Percentiles rank a stretch among this genome's conserved stretches.
Evolutionary conservation across 64 coral and sea anemone species (phyloP).

Genomic region (Anthopleura sola): DNA sequence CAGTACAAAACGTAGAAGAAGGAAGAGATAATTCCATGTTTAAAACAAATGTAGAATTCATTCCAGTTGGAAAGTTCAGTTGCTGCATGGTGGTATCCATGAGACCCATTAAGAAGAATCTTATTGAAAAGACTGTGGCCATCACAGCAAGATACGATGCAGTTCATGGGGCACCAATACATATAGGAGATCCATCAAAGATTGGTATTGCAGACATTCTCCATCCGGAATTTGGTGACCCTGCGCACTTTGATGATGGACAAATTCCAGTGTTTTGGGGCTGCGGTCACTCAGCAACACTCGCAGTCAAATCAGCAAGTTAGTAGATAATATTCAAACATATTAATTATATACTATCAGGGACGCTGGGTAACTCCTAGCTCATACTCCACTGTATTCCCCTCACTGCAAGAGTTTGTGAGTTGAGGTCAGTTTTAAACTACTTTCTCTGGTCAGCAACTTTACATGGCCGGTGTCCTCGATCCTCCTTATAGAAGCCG

Average conservation of each 20-base stretch:
- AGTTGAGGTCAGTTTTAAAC: too few species aligned
- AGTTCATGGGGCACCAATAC: slow-evolving; percentile 67
- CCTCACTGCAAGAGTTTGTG: too few species aligned
- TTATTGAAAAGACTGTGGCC: slow-evolving; percentile 38
- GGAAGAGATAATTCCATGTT: slow-evolving; percentile 48
- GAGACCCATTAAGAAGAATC: slow-evolving; percentile 39
- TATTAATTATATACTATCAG: too few species aligned
- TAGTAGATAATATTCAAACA: too few species aligned
- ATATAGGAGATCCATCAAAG: slow-evolving; percentile 56
- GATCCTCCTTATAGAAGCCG: too few species aligned
- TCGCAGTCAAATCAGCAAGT: slow-evolving; percentile 48
- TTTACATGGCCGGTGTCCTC: too few species aligned
- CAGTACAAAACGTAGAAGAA: slow-evolving; percentile 34
- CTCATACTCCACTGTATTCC: too few species aligned
- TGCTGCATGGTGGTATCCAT: slow-evolving; percentile 61
- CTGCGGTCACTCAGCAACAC: slow-evolving; percentile 40
- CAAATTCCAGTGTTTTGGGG: slow-evolving; percentile 67
- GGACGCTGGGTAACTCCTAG: too few species aligned
- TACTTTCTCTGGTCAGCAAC: too few species aligned
- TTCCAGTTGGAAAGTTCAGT: slow-evolving; percentile 33
- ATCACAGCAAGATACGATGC: slow-evolving; percentile 38
- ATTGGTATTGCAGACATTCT: slow-evolving; percentile 47
- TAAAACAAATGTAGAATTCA: slow-evolving; percentile 45
- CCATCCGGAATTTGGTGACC: slow-evolving; percentile 2
- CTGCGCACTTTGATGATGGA: slow-evolving; percentile 22